phyloP scores from a whole-genome alignment of 2,888 invertebrate species.

The Encarsia formosa region DNA sequence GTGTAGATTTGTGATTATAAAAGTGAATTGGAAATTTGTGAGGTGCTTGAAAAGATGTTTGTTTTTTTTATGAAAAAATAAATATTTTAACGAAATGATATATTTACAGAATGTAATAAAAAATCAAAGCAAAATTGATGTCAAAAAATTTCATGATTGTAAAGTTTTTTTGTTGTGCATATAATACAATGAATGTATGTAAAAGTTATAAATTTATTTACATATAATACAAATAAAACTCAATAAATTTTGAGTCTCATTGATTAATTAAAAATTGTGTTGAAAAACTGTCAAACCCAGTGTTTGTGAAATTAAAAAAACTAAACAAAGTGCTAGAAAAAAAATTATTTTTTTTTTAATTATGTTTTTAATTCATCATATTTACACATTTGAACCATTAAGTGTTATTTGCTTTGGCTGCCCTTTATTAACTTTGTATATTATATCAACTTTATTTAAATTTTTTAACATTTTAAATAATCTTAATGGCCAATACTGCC shows the following conservation, averaged over 20 bases:
- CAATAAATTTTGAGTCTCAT: too few species aligned
- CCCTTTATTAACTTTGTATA: constrained; percentile 16
- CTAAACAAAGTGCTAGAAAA: constrained; percentile 21
- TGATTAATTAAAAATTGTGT: constrained; percentile 16
- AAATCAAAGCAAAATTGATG: neutral
- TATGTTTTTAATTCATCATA: constrained; percentile 4
- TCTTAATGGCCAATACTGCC: constrained; percentile 9
- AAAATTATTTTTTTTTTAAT: constrained; percentile 10
- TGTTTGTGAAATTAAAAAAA: constrained; percentile 39
- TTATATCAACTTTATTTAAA: constrained; percentile 4
- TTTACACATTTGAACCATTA: constrained; percentile 24
- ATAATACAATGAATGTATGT: neutral
- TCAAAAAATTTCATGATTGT: neutral
- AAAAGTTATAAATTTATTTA: neutral
- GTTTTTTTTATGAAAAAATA: neutral
- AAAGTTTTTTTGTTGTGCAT: constrained; percentile 1
- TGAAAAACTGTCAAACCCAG: constrained; percentile 43
- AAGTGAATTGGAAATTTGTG: neutral
- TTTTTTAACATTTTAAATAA: neutral
- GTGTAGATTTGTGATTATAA: too few species aligned
- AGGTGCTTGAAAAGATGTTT: neutral
- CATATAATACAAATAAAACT: too few species aligned
- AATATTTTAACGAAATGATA: neutral
- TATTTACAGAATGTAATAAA: neutral
- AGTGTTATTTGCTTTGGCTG: constrained; percentile 28